phyloP scores from a whole-genome alignment of 2,888 invertebrate species.

The Rhabditoides inermis region DNA sequence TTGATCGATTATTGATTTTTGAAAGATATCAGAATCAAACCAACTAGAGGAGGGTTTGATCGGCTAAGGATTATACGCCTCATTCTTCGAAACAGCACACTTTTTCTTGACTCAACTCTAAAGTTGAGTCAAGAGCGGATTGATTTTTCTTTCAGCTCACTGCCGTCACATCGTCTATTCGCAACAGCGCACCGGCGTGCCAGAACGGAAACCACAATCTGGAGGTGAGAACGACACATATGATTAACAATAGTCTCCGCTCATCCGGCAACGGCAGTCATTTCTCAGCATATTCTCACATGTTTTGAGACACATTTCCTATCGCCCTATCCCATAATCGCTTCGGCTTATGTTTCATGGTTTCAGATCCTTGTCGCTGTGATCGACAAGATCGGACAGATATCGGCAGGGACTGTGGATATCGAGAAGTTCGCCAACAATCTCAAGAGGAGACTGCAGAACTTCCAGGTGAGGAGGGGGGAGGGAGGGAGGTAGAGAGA shows the following conservation, averaged over 20 bases:
- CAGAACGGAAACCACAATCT: constrained; percentile 39
- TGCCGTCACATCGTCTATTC: constrained; percentile 39
- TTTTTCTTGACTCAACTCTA: background rate
- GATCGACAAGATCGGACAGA: constrained; percentile 41
- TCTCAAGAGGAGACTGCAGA: constrained; percentile 39
- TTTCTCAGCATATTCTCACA: too few species aligned
- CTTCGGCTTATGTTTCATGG: background rate
- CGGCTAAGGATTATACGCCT: background rate
- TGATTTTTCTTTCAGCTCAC: constrained; percentile 25
- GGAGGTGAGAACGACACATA: constrained; percentile 11
- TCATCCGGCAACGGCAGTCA: too few species aligned
- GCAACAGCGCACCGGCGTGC: constrained; percentile 46
- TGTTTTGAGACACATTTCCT: too few species aligned
- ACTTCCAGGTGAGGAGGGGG: constrained; percentile 38
- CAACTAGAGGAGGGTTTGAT: background rate
- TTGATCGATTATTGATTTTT: background rate
- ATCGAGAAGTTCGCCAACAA: constrained; percentile 50
- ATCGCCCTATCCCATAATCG: too few species aligned
- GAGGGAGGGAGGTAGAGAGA: background rate
- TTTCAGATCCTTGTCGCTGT: constrained; percentile 41
- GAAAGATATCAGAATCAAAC: too few species aligned
- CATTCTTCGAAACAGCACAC: background rate
- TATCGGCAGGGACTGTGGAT: constrained; percentile 36
- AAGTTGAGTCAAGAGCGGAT: background rate
- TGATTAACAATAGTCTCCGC: background rate